These are phyloP conservation scores for Caenorhabditis wallacei DNA, from an alignment of 2,888 invertebrate genomes.

Conservation along the genomic window DNA sequence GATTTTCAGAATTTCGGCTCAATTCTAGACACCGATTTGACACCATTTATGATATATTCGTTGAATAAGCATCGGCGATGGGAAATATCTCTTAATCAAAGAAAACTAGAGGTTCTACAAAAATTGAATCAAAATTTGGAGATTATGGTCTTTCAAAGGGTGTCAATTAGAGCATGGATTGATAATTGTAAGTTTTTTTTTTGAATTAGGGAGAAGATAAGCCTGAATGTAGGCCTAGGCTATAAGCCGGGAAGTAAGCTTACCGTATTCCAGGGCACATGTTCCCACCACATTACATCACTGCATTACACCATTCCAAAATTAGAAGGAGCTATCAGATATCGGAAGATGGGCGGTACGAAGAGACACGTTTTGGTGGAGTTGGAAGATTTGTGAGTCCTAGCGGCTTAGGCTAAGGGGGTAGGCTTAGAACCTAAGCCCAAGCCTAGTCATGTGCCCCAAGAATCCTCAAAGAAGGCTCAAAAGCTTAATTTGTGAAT, in stretches of 20 bases:
- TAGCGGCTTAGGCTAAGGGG: too few species aligned
- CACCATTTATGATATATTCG: constrained; percentile 5
- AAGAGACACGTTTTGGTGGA: not conserved
- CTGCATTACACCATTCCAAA: not conserved
- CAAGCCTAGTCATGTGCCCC: too few species aligned
- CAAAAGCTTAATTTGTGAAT: too few species aligned
- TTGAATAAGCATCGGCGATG: constrained; percentile 21
- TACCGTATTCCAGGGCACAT: constrained; percentile 1
- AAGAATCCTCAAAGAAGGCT: too few species aligned
- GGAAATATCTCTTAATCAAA: not conserved
- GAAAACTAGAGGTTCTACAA: not conserved
- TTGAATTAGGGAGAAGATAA: not conserved
- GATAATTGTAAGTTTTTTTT: constrained; percentile 23
- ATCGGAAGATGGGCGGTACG: not conserved
- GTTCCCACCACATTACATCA: not conserved
- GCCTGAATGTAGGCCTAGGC: too few species aligned
- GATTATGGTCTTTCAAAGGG: not conserved
- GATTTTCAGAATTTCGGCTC: constrained; percentile 1
- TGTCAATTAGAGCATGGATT: not conserved
- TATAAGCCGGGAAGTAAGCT: too few species aligned
- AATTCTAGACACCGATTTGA: not conserved
- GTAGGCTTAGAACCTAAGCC: too few species aligned
- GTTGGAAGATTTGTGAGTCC: constrained; percentile 21
- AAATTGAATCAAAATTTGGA: constrained; percentile 12
- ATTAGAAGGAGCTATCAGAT: not conserved